A percentile compares a stretch with the other conserved stretches of the same genome.
phyloP scores from a whole-genome alignment of 2,797 vertebrate species.

The Aselliscus stoliczkanus region DNA sequence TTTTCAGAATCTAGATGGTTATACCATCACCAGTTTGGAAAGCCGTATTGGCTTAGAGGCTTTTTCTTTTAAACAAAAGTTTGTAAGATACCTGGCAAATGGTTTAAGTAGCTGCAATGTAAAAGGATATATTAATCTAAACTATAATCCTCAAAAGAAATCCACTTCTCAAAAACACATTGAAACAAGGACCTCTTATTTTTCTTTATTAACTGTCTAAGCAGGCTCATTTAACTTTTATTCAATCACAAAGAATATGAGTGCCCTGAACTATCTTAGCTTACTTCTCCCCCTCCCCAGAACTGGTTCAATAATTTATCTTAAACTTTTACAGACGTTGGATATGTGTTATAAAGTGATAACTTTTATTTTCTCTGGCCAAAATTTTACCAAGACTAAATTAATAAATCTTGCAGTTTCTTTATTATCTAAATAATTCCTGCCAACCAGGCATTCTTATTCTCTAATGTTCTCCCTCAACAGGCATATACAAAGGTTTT shows the following conservation, averaged over 20 bases:
- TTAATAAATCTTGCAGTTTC: not conserved
- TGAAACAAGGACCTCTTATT: not conserved
- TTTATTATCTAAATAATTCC: constrained; percentile 31
- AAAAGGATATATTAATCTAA: constrained; percentile 16
- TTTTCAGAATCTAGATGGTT: not conserved
- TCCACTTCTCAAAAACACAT: not conserved
- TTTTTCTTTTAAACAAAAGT: not conserved
- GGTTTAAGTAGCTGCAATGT: not conserved
- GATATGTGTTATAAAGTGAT: not conserved
- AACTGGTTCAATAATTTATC: not conserved
- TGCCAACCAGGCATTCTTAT: not conserved
- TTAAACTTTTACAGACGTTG: not conserved
- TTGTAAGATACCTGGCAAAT: not conserved
- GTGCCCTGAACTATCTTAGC: not conserved
- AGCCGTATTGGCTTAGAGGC: not conserved
- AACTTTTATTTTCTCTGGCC: constrained; percentile 26
- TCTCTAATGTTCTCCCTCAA: constrained; percentile 1
- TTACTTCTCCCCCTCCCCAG: not conserved
- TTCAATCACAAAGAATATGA: not conserved
- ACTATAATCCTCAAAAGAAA: constrained; percentile 29
- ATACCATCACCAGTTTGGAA: not conserved
- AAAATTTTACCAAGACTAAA: constrained; percentile 15
- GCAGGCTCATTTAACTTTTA: not conserved
- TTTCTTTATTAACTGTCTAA: not conserved
- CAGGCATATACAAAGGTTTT: not conserved